These are phyloP conservation scores for Globia sparganii DNA, from an alignment of 2,888 invertebrate species.

Conservation along the genomic window DNA sequence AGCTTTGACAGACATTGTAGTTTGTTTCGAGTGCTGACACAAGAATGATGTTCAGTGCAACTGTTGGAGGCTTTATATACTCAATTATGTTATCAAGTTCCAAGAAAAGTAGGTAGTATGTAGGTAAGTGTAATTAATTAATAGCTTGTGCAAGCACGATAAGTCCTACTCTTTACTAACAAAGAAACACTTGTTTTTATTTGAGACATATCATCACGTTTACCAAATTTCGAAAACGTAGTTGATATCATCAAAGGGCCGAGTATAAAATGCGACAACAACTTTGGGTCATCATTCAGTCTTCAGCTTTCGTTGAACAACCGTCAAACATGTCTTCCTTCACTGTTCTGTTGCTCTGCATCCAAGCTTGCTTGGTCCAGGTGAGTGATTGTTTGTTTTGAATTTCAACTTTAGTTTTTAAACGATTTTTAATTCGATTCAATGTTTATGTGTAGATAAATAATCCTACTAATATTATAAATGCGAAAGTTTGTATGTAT, in stretches of 20 bases:
- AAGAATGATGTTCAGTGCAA: constrained; percentile 29
- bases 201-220: constrained; percentile 11
- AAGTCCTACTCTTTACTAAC: constrained; percentile 18
- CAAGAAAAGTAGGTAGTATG: not conserved
- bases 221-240: not conserved
- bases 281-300: constrained; percentile 16
- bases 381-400: constrained; percentile 46
- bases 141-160: constrained; percentile 36
- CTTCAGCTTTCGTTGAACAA: constrained; percentile 45
- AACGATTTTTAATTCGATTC: too few relatives aligned
- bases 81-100: not conserved
- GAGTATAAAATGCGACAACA: constrained; percentile 19
- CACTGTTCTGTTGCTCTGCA: constrained; percentile 68
- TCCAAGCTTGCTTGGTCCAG: constrained; percentile 73
- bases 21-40: constrained; percentile 36
- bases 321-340: constrained; percentile 67
- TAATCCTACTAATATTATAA: too few relatives aligned
- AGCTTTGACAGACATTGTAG: constrained; percentile 70
- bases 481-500: too few relatives aligned
- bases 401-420: too few relatives aligned
- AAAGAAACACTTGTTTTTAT: not conserved
- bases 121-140: constrained; percentile 16
- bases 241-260: not conserved
- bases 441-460: too few relatives aligned
- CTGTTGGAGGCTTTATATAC: constrained; percentile 31